Evolutionary conservation across 92 coral and sea anemone genomes (phyloP).

Genomic region (Phenganax marumi): DNA sequence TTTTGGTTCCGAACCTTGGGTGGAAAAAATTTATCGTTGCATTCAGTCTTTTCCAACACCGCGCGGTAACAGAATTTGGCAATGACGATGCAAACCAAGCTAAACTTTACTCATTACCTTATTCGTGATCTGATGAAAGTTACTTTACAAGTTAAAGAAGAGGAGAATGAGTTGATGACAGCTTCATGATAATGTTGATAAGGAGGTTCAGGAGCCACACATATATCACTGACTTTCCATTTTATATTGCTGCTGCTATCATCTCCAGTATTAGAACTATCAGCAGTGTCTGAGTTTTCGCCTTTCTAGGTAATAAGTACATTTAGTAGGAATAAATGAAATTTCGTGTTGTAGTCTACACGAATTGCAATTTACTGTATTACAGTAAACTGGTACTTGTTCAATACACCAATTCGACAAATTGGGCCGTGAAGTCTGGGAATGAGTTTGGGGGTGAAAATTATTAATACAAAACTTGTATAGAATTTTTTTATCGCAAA

Average conservation of each 20-base stretch:
- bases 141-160: constrained; percentile 81
- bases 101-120: constrained; percentile 52
- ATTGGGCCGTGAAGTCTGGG: no score
- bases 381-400: no score
- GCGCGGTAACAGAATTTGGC: not conserved
- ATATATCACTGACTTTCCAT: constrained; percentile 83
- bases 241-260: constrained; percentile 33
- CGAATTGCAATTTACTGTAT: no score
- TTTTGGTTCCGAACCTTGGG: no score
- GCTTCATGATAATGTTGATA: constrained; percentile 88
- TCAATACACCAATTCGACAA: no score
- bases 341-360: no score
- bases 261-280: constrained; percentile 44
- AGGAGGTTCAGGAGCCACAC: constrained; percentile 84
- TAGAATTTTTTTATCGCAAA: no score
- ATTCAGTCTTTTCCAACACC: not conserved
- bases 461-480: no score
- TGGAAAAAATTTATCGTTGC: no score
- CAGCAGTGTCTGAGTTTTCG: constrained; percentile 18
- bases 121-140: constrained; percentile 82
- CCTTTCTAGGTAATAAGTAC: constrained; percentile 42
- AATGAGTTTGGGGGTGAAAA: no score
- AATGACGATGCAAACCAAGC: no score
- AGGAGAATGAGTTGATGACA: constrained; percentile 92
- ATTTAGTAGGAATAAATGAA: no score